These are phyloP conservation scores for Trichogramma dendrolimi DNA, from an alignment of 2,888 invertebrate genomes.

Conservation along the genomic window DNA sequence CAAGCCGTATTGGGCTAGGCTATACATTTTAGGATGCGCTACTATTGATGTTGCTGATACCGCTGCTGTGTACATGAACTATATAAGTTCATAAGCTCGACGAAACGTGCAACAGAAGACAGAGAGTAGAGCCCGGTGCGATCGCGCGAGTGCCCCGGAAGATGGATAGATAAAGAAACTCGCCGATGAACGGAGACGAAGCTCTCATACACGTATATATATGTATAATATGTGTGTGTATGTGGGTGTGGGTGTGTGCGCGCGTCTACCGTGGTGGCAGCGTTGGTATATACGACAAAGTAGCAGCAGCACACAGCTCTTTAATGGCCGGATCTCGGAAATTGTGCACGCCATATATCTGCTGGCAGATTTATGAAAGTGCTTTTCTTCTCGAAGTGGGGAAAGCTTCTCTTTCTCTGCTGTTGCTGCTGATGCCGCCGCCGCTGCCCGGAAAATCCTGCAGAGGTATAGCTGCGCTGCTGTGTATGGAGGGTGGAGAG, in stretches of 20 bases:
- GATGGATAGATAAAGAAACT: constrained; percentile 36
- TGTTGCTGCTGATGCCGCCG: constrained; percentile 33
- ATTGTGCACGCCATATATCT: constrained; percentile 86
- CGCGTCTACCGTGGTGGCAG: too few relatives aligned
- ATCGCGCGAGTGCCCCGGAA: constrained; percentile 21
- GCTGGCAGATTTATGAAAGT: constrained; percentile 86
- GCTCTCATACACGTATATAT: constrained; percentile 11
- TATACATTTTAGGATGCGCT: too few relatives aligned
- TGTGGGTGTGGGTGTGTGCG: too few relatives aligned
- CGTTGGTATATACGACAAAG: too few relatives aligned
- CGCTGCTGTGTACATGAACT: constrained; percentile 27
- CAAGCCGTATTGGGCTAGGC: constrained; percentile 23
- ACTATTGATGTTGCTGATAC: constrained; percentile 22
- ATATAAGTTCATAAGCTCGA: neutral
- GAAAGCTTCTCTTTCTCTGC: constrained; percentile 41
- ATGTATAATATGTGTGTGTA: too few relatives aligned
- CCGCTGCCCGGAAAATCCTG: constrained; percentile 32
- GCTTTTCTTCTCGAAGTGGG: constrained; percentile 60
- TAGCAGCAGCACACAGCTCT: constrained; percentile 54
- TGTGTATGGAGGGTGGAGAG: constrained; percentile 16
- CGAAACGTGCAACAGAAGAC: neutral
- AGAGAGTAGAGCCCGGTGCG: constrained; percentile 19
- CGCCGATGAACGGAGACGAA: constrained; percentile 30
- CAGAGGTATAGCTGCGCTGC: neutral
- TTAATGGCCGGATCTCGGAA: constrained; percentile 87